Evolutionary conservation across 2,797 vertebrate species (phyloP).

Genomic region (Poeciliopsis presidionis): DNA sequence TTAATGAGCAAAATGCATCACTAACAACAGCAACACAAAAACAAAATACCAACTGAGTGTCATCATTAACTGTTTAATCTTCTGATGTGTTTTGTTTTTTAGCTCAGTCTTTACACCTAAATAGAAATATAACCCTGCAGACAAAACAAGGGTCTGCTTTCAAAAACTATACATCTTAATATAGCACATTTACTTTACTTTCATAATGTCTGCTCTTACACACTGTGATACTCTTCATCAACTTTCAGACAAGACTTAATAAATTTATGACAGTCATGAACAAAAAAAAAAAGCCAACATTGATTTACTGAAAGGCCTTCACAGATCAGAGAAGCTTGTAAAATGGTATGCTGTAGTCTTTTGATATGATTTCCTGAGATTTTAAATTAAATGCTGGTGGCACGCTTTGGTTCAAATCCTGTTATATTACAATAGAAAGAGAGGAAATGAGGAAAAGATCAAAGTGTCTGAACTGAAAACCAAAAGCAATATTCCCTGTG

Average conservation of each 20-base stretch:
- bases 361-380: neutral
- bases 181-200: neutral
- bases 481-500: neutral
- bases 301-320: neutral
- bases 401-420: neutral
- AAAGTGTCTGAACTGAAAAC: neutral
- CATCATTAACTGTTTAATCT: neutral
- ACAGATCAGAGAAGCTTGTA: neutral
- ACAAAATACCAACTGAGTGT: neutral
- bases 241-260: neutral
- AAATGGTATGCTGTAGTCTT: neutral
- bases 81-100: neutral
- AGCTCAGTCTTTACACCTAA: neutral
- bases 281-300: neutral
- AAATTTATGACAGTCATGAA: neutral
- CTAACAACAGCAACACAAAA: neutral
- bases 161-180: neutral
- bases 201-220: neutral
- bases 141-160: neutral
- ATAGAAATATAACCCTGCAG: neutral
- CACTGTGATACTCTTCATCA: neutral
- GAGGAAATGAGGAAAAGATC: neutral
- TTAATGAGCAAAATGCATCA: conserved; percentile 60
- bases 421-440: neutral
- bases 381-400: neutral